A percentile compares a stretch with the other conserved stretches of the same genome.
Conservation (phyloP, 2,797 vertebrate species). For the Poeciliopsis paucimaculata region DNA sequence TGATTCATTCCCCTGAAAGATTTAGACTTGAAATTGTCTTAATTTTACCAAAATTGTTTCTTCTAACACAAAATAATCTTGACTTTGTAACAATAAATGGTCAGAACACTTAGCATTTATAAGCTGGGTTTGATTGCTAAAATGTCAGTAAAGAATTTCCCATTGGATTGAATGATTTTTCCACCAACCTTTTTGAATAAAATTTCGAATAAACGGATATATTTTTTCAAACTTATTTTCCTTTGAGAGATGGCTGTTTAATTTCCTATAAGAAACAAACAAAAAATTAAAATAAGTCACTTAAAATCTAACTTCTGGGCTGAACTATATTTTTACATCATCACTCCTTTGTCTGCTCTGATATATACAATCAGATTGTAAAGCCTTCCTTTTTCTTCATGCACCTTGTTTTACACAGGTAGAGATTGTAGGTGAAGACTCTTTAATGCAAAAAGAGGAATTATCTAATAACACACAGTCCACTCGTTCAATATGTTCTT, state of each 20-base stretch:
- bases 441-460: constrained; percentile 12
- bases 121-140: neutral
- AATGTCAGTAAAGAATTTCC: neutral
- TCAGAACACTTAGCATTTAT: neutral
- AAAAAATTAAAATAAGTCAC: no score
- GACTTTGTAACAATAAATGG: neutral
- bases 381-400: neutral
- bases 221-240: neutral
- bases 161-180: neutral
- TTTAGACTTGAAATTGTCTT: no score
- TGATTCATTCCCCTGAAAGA: neutral
- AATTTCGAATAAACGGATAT: neutral
- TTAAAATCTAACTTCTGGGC: neutral
- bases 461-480: constrained; percentile 2
- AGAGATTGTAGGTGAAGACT: neutral
- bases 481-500: neutral
- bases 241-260: neutral
- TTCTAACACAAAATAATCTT: neutral
- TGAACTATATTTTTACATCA: neutral
- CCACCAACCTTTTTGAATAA: neutral
- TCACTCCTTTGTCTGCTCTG: neutral
- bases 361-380: constrained; percentile 1
- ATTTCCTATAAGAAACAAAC: neutral
- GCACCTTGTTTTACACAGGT: neutral
- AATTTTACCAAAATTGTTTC: neutral